Evolutionary conservation across 2,888 invertebrate species (phyloP).

Genomic region (Hylaea fasciaria): DNA sequence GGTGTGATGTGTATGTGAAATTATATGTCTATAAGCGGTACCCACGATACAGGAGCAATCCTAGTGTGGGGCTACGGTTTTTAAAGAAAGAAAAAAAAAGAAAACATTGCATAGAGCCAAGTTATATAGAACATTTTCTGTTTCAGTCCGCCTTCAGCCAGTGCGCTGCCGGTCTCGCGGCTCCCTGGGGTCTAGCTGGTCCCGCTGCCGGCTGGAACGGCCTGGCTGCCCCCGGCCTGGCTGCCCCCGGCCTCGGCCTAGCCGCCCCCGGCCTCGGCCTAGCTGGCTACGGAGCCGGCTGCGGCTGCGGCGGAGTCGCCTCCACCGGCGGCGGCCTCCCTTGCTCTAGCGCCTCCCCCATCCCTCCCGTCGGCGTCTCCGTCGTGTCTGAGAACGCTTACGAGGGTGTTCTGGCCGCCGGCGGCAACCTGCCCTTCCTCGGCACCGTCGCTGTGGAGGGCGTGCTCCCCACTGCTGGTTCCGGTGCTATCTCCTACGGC

Average conservation of each 20-base stretch:
- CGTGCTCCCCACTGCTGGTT: slow-evolving; percentile 51
- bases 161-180: slow-evolving; percentile 9
- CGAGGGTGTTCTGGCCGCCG: slow-evolving; percentile 53
- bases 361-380: slow-evolving; percentile 53
- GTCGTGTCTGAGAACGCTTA: slow-evolving; percentile 56
- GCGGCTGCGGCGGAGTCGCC: slow-evolving; percentile 33
- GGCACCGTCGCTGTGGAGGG: slow-evolving; percentile 55
- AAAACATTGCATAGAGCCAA: no score
- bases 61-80: no score
- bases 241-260: slow-evolving; percentile 23
- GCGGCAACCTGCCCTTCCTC: slow-evolving; percentile 57
- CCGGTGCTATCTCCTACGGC: slow-evolving; percentile 50
- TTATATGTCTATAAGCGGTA: no score
- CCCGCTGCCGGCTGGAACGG: slow-evolving; percentile 12
- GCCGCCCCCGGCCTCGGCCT: slow-evolving; percentile 46
- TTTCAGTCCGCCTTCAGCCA: slow-evolving; percentile 22
- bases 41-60: no score
- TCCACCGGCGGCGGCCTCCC: slow-evolving; percentile 50
- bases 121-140: not conserved
- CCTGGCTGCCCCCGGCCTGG: slow-evolving; percentile 11
- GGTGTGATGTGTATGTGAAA: no score
- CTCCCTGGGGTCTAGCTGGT: slow-evolving; percentile 8
- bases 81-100: no score
- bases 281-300: slow-evolving; percentile 12
- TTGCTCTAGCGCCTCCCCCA: slow-evolving; percentile 49